phyloP scores from a whole-genome alignment of 2,113 vertebrate genomes.

The Chascanopsetta lugubris region DNA sequence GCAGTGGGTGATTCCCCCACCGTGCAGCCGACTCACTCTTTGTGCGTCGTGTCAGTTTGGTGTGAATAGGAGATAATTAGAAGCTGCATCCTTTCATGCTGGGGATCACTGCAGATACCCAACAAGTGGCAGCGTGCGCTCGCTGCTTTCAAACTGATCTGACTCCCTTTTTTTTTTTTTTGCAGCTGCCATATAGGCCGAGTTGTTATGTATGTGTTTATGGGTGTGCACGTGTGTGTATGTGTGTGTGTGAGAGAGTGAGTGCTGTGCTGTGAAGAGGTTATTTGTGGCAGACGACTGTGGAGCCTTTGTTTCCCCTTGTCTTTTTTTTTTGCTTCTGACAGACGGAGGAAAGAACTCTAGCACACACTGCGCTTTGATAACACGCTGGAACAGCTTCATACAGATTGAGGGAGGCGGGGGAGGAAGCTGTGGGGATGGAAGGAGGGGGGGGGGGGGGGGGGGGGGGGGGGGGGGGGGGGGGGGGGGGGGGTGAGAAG shows the following conservation, averaged over 20 bases:
- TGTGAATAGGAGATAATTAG: constrained; percentile 73
- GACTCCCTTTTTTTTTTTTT: constrained; percentile 44
- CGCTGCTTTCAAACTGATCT: constrained; percentile 45
- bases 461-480: no score
- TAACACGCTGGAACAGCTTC: constrained; percentile 68
- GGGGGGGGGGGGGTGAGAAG: constrained; percentile 45
- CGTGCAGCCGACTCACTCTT: constrained; percentile 61
- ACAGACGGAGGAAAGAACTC: constrained; percentile 70
- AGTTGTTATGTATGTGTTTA: constrained; percentile 2
- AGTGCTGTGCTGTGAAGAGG: constrained; percentile 58
- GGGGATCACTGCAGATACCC: constrained; percentile 52
- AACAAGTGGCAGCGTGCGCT: constrained; percentile 65
- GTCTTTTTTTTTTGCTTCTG: constrained; percentile 65
- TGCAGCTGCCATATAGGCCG: constrained; percentile 54
- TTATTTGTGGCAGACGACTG: constrained; percentile 79
- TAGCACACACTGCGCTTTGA: constrained; percentile 68
- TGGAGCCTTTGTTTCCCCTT: constrained; percentile 74
- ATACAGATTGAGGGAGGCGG: constrained; percentile 58
- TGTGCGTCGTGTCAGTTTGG: constrained; percentile 44
- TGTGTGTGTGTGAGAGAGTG: constrained; percentile 15
- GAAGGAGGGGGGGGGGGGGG: constrained; percentile 23
- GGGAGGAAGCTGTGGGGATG: constrained; percentile 35
- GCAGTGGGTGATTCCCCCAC: constrained; percentile 47
- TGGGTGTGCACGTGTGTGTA: constrained; percentile 33
- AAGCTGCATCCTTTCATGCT: constrained; percentile 64